A percentile compares a stretch with the other conserved stretches of the same genome.
phyloP scores from a whole-genome alignment of 2,113 vertebrate species.

The Naja naja region DNA sequence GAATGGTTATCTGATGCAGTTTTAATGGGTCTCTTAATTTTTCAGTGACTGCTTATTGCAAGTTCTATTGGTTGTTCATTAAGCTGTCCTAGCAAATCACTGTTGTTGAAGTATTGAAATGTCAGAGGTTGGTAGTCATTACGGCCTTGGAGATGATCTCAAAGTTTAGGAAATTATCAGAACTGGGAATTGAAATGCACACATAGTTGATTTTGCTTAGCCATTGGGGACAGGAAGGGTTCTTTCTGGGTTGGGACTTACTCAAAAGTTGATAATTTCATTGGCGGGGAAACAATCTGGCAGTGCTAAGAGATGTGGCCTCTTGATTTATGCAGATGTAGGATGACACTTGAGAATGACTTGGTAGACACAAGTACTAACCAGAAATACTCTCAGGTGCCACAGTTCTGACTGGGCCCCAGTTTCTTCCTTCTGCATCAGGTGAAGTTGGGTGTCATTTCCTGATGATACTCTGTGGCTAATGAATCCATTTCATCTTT shows the following conservation, averaged over 20 bases:
- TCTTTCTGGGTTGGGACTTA: background rate
- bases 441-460: background rate
- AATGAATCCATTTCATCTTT: background rate
- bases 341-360: constrained; percentile 77
- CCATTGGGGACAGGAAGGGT: background rate
- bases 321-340: constrained; percentile 65
- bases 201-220: background rate
- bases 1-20: background rate
- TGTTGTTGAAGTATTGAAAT: background rate
- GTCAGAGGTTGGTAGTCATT: background rate
- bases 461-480: background rate
- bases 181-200: background rate
- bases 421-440: background rate
- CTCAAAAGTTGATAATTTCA: background rate
- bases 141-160: background rate
- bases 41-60: background rate
- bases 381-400: background rate
- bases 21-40: background rate
- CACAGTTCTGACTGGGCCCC: no score
- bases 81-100: background rate
- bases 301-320: background rate
- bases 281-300: background rate
- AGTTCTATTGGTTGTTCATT: background rate
- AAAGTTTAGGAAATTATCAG: background rate
- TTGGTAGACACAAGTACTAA: constrained; percentile 71